Percentiles rank a stretch among this genome's conserved stretches.
phyloP scores from a whole-genome alignment of 23 tunicate species.

The Styela clava region DNA sequence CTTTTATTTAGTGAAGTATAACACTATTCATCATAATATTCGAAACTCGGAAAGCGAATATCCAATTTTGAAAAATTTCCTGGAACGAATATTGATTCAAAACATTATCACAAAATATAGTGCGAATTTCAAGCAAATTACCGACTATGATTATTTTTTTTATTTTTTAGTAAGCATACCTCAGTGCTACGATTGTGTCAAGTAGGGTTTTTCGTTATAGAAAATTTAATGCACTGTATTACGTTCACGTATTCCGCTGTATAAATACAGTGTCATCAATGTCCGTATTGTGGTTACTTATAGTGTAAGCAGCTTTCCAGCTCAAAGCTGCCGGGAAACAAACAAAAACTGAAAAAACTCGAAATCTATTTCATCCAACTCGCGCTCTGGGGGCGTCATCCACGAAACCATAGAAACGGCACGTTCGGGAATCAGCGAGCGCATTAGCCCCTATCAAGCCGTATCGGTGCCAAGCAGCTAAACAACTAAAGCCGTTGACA shows the following conservation, averaged over 20 bases:
- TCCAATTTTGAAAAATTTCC: no score
- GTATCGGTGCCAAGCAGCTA: slow-evolving; percentile 24
- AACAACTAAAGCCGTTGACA: slow-evolving; percentile 14
- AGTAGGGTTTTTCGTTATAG: no score
- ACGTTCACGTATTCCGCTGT: neutral
- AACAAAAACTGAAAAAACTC: neutral
- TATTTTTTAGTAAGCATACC: no score
- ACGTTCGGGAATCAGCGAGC: slow-evolving; percentile 2
- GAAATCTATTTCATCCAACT: neutral
- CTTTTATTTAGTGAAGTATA: no score
- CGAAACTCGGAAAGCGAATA: no score
- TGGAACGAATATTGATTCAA: no score
- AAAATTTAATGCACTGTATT: no score
- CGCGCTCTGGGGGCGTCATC: neutral
- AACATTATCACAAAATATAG: no score
- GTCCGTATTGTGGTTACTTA: neutral
- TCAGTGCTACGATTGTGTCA: no score
- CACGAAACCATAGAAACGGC: slow-evolving; percentile 29
- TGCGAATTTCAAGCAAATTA: no score
- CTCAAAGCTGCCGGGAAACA: neutral
- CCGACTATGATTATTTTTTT: no score
- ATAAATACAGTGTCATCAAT: neutral
- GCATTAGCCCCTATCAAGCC: slow-evolving; percentile 13
- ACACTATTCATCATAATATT: no score
- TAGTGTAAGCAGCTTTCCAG: neutral